These are phyloP conservation scores for Sclerodermus sp. DNA, from an alignment of 2,888 invertebrate genomes.

Conservation along the genomic window DNA sequence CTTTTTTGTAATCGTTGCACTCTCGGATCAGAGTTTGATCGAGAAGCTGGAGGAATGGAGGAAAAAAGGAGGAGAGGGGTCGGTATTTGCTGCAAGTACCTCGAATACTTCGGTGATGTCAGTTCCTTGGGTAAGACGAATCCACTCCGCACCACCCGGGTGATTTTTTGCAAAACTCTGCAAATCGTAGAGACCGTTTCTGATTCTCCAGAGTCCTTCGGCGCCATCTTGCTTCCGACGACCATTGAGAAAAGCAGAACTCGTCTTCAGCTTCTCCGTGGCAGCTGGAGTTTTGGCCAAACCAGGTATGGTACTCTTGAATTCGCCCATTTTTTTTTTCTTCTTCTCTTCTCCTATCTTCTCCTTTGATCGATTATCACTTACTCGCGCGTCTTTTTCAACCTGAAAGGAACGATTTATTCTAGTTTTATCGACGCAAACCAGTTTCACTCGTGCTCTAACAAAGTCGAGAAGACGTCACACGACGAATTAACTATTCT, in stretches of 20 bases:
- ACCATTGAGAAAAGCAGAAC: constrained; percentile 66
- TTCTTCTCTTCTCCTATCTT: no score
- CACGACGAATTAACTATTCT: no score
- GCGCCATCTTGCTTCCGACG: constrained; percentile 72
- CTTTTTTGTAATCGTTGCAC: no score
- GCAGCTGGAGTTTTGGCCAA: constrained; percentile 59
- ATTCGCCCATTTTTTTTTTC: neutral
- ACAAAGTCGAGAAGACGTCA: no score
- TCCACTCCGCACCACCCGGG: constrained; percentile 84
- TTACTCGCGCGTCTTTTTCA: no score
- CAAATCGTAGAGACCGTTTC: constrained; percentile 81
- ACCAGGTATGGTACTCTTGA: constrained; percentile 61
- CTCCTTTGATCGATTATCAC: no score
- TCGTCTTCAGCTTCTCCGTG: constrained; percentile 58
- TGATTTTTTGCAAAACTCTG: constrained; percentile 76
- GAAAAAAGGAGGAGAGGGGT: no score
- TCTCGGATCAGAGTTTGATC: no score
- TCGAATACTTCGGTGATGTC: constrained; percentile 83
- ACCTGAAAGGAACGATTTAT: no score
- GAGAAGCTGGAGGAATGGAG: no score
- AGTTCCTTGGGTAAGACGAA: constrained; percentile 71
- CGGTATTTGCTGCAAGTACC: constrained; percentile 31
- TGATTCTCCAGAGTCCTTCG: constrained; percentile 77
- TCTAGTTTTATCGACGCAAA: no score
- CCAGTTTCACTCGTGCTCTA: no score